phyloP scores from a whole-genome alignment of 2,888 invertebrate species.

The Mactromeris polynyma region DNA sequence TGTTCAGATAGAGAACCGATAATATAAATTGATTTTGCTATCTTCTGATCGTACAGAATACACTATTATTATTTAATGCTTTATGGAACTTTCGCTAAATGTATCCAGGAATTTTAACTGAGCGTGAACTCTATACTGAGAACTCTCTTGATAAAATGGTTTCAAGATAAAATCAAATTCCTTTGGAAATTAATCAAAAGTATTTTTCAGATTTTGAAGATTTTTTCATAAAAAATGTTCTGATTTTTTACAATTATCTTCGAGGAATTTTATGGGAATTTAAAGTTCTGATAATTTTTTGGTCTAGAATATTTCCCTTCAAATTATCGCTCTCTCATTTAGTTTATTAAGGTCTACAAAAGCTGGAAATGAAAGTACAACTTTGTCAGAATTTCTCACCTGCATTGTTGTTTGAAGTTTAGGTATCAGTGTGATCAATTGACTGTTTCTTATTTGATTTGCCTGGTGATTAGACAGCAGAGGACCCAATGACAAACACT shows the following conservation, averaged over 20 bases:
- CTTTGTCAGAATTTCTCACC: too few relatives aligned
- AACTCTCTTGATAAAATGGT: constrained; percentile 4
- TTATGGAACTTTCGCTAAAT: neutral
- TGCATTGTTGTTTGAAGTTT: too few relatives aligned
- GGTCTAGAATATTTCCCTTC: neutral
- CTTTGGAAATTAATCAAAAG: neutral
- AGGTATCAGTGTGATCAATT: too few relatives aligned
- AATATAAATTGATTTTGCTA: constrained; percentile 12
- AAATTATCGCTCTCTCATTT: neutral
- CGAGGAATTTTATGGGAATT: constrained; percentile 17
- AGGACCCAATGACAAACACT: too few relatives aligned
- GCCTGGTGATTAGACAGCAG: too few relatives aligned
- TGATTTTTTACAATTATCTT: neutral
- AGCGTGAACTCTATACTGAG: neutral
- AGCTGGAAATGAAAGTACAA: neutral
- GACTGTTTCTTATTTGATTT: too few relatives aligned
- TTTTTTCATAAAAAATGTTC: neutral
- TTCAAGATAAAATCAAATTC: constrained; percentile 19
- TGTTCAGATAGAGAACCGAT: neutral
- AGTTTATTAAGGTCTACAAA: neutral
- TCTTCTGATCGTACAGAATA: neutral
- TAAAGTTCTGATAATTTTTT: constrained; percentile 8
- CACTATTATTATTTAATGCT: neutral
- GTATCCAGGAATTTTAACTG: neutral
- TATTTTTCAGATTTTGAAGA: neutral